Percentiles rank a stretch among this genome's conserved stretches.
Conservation (phyloP, 2,797 vertebrate genomes). For the Antennarius maculatus region DNA sequence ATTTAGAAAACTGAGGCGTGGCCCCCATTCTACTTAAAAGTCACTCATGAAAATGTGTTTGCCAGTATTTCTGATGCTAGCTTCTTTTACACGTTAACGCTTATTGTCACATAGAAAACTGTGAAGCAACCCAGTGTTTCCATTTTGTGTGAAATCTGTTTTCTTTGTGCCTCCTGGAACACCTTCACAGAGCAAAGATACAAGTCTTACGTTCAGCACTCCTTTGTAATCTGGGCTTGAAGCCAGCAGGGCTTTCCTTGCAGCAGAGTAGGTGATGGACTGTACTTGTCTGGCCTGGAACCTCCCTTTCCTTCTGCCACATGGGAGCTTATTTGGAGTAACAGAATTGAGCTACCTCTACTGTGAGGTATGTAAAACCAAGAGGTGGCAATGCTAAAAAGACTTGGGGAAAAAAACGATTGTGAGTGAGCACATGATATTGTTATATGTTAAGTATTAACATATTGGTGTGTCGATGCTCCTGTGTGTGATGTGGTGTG, state of each 20-base stretch:
- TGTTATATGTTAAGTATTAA: conserved; percentile 32
- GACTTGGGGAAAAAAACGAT: conserved; percentile 10
- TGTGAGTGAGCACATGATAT: conserved; percentile 12
- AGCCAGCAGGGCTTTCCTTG: conserved; percentile 71
- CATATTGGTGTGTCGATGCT: conserved; percentile 22
- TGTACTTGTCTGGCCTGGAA: conserved; percentile 60
- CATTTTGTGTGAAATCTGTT: conserved; percentile 6
- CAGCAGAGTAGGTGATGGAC: conserved; percentile 59
- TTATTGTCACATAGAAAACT: conserved; percentile 13
- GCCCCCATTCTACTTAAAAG: conserved; percentile 31
- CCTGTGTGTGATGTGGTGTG: conserved; percentile 39
- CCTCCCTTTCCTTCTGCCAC: conserved; percentile 47
- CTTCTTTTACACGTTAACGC: conserved; percentile 15
- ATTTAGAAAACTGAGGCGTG: conserved; percentile 39
- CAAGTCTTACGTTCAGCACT: conserved; percentile 38
- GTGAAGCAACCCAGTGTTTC: conserved; percentile 9
- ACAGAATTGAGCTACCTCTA: conserved; percentile 41
- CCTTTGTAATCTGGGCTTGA: conserved; percentile 55
- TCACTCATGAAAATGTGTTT: conserved; percentile 41
- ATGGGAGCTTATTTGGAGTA: conserved; percentile 28
- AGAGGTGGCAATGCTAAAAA: conserved; percentile 23
- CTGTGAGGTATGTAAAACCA: conserved; percentile 24
- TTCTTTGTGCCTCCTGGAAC: conserved; percentile 58
- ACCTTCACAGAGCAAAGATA: conserved; percentile 55
- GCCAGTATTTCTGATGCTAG: conserved; percentile 40